Evolutionary conservation across 2,113 vertebrate species (phyloP).

Genomic region (Phyllostomus hastatus): DNA sequence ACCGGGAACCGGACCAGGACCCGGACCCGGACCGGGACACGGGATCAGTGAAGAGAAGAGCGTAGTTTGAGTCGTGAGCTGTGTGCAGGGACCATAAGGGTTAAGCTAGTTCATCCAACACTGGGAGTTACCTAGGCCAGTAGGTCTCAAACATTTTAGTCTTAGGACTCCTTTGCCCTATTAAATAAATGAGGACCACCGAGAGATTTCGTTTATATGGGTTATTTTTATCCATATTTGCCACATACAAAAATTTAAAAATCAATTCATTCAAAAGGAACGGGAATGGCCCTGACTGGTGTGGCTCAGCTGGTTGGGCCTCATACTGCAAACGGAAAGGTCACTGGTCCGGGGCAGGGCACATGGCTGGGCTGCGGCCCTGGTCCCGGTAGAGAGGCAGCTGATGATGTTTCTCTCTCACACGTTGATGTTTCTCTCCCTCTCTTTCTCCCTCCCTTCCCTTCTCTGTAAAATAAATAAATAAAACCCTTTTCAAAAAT

Average conservation of each 20-base stretch:
- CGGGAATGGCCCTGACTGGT: not conserved
- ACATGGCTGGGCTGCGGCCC: no score
- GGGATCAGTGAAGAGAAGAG: not conserved
- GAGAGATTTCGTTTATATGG: not conserved
- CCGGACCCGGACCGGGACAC: fast-evolving
- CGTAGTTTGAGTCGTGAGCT: not conserved
- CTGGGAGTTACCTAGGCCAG: not conserved
- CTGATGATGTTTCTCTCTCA: no score
- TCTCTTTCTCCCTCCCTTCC: no score
- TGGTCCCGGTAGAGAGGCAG: no score
- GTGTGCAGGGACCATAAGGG: no score
- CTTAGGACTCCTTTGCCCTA: not conserved
- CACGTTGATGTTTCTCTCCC: no score
- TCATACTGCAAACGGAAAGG: no score
- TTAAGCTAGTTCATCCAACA: not conserved
- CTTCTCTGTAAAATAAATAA: no score
- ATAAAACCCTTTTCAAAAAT: not conserved
- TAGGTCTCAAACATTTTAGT: not conserved
- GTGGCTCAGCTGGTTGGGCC: no score
- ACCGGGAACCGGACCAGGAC: not conserved
- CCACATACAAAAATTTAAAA: not conserved
- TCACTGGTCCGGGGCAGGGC: no score
- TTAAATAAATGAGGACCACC: not conserved
- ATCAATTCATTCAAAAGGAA: not conserved
- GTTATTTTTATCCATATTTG: not conserved